Evolutionary conservation across 1,140 invertebrate genomes (phyloP).

Genomic region (Eueides isabella): DNA sequence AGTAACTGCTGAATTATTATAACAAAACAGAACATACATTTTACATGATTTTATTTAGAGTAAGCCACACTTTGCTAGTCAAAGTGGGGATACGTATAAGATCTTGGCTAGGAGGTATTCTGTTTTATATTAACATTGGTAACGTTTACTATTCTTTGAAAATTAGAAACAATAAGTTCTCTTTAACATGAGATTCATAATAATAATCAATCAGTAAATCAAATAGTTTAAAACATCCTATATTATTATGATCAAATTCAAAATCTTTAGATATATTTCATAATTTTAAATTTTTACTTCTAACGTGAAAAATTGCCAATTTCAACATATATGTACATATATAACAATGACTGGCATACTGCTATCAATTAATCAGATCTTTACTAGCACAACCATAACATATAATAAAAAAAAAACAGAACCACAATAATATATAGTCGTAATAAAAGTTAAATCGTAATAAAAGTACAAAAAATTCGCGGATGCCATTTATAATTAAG

Average conservation of each 20-base stretch:
- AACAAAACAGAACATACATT: neutral
- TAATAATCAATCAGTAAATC: neutral
- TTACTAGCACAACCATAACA: conserved; percentile 37
- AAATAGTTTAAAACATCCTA: neutral
- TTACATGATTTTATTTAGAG: conserved; percentile 27
- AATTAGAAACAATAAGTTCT: neutral
- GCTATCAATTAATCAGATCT: neutral
- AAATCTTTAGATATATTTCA: neutral
- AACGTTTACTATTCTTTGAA: neutral
- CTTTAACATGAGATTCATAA: neutral
- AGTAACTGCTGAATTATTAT: neutral
- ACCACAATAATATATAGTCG: conserved; percentile 55
- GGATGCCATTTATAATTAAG: conserved; percentile 23
- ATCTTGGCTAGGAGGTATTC: neutral
- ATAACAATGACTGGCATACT: neutral
- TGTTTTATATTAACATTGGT: neutral
- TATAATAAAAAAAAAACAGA: conserved; percentile 31
- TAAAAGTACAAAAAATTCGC: conserved; percentile 15
- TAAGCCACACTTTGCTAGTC: conserved; percentile 54
- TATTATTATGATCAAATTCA: neutral
- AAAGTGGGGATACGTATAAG: conserved; percentile 51
- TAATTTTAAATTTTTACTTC: neutral
- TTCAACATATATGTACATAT: neutral
- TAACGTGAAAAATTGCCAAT: neutral
- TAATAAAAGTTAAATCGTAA: conserved; percentile 31